phyloP scores from a whole-genome alignment of 1,140 invertebrate genomes.

The Orius insidiosus region DNA sequence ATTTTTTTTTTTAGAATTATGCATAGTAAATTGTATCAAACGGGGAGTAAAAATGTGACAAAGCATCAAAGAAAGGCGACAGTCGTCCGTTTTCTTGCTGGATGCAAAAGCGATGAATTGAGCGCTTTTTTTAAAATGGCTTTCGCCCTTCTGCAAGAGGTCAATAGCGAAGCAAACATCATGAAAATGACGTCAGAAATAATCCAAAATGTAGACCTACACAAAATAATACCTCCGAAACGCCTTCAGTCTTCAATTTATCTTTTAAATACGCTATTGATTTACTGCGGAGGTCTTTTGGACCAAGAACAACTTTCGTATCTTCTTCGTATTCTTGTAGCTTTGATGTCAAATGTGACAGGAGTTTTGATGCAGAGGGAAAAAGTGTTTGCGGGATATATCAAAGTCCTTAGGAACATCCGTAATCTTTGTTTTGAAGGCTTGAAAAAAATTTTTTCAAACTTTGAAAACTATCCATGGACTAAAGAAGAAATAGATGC shows the following conservation, averaged over 20 bases:
- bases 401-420: constrained; percentile 47
- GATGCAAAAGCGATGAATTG: constrained; percentile 59
- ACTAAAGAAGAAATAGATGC: constrained; percentile 48
- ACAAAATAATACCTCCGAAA: constrained; percentile 47
- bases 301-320: constrained; percentile 42
- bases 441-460: constrained; percentile 55
- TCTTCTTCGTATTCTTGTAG: constrained; percentile 36
- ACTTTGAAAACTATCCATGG: constrained; percentile 64
- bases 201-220: constrained; percentile 33
- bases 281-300: constrained; percentile 67
- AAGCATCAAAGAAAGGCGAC: constrained; percentile 49
- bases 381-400: constrained; percentile 40
- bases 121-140: constrained; percentile 65
- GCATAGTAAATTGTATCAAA: constrained; percentile 76
- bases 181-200: constrained; percentile 22
- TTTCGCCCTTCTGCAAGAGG: constrained; percentile 48
- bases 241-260: constrained; percentile 56
- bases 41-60: constrained; percentile 46
- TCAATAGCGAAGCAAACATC: neutral
- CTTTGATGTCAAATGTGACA: constrained; percentile 42
- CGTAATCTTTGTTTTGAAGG: constrained; percentile 37
- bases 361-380: constrained; percentile 35
- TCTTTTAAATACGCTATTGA: constrained; percentile 59
- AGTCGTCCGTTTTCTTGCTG: constrained; percentile 69
- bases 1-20: constrained; percentile 37